Percentiles rank a stretch among this genome's conserved stretches.
phyloP scores from a whole-genome alignment of 2,888 invertebrate species.

The Luffia ferchaultella region DNA sequence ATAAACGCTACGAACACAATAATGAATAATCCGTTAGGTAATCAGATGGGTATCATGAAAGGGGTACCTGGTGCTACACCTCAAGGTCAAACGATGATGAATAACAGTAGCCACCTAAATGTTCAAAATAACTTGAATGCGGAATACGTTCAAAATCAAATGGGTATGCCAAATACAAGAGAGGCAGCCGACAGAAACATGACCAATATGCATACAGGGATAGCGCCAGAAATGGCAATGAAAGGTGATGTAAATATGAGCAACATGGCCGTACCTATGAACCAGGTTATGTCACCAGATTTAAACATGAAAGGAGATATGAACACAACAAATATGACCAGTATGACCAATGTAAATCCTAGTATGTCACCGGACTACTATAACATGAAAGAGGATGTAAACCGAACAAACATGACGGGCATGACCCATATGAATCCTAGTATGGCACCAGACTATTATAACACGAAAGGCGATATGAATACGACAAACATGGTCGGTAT shows the following conservation, averaged over 20 bases:
- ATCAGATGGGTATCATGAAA: not conserved
- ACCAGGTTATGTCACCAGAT: not conserved
- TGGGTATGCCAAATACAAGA: constrained; percentile 24
- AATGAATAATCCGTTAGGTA: constrained; percentile 20
- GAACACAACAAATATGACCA: constrained; percentile 8
- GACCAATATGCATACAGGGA: not conserved
- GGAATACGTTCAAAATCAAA: constrained; percentile 22
- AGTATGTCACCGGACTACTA: no score
- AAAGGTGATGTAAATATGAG: not conserved
- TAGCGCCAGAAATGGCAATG: constrained; percentile 1
- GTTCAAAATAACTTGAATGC: no score
- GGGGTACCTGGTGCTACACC: not conserved
- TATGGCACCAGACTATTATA: no score
- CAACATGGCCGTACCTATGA: not conserved
- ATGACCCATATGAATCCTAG: no score
- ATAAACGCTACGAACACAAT: constrained; percentile 41
- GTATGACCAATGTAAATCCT: no score
- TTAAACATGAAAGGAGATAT: constrained; percentile 2
- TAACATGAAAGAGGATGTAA: no score
- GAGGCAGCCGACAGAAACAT: not conserved
- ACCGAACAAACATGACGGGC: no score
- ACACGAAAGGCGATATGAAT: no score
- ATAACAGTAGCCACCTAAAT: not conserved
- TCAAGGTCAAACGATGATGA: not conserved
- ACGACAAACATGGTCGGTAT: no score